phyloP scores from a whole-genome alignment of 2,888 invertebrate species.

The Cacoxenus indagator region DNA sequence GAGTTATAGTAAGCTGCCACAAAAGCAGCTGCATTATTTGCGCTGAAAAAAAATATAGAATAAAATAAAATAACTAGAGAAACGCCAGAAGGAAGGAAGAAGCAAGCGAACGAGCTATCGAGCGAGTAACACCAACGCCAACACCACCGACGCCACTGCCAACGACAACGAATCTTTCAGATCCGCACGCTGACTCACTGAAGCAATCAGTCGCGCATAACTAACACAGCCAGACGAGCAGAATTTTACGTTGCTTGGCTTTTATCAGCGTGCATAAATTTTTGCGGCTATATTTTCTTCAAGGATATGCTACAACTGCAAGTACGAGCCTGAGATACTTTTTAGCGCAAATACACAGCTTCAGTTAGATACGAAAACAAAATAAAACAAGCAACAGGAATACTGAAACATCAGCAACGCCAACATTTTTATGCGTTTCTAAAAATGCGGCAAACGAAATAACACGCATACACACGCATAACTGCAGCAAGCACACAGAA shows the following conservation, averaged over 20 bases:
- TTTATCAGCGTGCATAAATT: constrained; percentile 29
- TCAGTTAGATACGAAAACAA: background rate
- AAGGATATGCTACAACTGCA: background rate
- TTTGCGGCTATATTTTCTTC: background rate
- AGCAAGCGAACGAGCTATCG: background rate
- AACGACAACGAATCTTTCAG: background rate
- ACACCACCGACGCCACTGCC: constrained; percentile 3
- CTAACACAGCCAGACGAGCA: background rate
- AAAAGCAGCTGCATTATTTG: constrained; percentile 17
- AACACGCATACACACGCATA: background rate
- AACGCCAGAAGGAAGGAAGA: constrained; percentile 1
- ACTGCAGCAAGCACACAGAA: constrained; percentile 11
- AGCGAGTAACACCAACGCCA: constrained; percentile 2
- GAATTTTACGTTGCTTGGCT: constrained; percentile 3
- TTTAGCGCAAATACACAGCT: background rate
- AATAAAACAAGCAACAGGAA: constrained; percentile 37
- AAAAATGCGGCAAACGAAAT: constrained; percentile 45
- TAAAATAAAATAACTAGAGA: background rate
- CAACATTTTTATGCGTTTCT: constrained; percentile 64
- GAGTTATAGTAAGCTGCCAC: background rate
- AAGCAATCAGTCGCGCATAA: constrained; percentile 23
- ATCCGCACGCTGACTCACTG: background rate
- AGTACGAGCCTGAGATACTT: background rate
- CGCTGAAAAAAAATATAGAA: constrained; percentile 2
- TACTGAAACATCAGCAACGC: constrained; percentile 3